Conservation (phyloP, 2,888 invertebrate species). For the Reticulitermes lucifugus region DNA sequence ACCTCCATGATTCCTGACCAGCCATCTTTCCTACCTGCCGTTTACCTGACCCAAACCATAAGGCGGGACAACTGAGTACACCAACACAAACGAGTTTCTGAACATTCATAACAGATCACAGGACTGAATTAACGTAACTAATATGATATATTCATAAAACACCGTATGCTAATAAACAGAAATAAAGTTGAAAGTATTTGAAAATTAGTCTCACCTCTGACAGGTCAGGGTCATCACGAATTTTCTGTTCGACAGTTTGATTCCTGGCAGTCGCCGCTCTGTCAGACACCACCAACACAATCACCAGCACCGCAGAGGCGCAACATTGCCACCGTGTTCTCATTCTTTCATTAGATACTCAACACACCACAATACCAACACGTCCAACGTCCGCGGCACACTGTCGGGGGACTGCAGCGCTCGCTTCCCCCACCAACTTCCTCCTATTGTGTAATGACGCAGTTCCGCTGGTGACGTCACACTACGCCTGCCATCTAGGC, state of each 20-base stretch:
- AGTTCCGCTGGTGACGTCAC: constrained; percentile 42
- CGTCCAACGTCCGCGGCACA: constrained; percentile 16
- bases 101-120: neutral
- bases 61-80: neutral
- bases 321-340: neutral
- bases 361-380: neutral
- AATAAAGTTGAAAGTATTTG: neutral
- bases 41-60: constrained; percentile 6
- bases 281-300: neutral
- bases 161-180: neutral
- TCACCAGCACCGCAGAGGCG: neutral
- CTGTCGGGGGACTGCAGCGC: neutral
- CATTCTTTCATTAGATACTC: neutral
- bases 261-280: constrained; percentile 32
- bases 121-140: neutral
- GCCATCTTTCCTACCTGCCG: constrained; percentile 24
- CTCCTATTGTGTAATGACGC: constrained; percentile 32
- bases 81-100: neutral
- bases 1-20: constrained; percentile 11
- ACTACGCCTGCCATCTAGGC: constrained; percentile 43
- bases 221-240: constrained; percentile 73
- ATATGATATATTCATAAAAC: neutral
- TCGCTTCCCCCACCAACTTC: neutral
- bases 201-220: constrained; percentile 69
- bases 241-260: constrained; percentile 71